A percentile compares a stretch with the other conserved stretches of the same genome.
phyloP scores from a whole-genome alignment of 2,888 invertebrate species.

The Drosophila mimica region DNA sequence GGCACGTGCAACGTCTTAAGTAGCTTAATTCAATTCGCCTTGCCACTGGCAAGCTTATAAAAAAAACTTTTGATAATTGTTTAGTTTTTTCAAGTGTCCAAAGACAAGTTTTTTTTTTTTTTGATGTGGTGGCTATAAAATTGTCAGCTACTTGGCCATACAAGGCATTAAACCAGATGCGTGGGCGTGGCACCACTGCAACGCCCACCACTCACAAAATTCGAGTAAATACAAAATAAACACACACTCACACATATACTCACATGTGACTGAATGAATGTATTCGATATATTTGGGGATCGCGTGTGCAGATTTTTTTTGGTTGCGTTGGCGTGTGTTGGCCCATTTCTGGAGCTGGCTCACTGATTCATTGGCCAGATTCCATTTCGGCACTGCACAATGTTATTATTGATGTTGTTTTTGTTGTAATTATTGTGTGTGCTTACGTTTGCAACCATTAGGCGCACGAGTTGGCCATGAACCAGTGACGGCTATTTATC shows the following conservation, averaged over 20 bases:
- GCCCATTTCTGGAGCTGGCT: constrained; percentile 55
- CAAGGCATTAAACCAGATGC: constrained; percentile 45
- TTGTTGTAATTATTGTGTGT: constrained; percentile 58
- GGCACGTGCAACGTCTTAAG: constrained; percentile 54
- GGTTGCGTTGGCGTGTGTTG: constrained; percentile 69
- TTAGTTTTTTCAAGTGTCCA: constrained; percentile 53
- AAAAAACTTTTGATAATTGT: constrained; percentile 67
- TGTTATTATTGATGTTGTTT: constrained; percentile 47
- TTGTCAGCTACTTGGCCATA: constrained; percentile 62
- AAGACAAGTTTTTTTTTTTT: constrained; percentile 13
- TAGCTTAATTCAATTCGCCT: constrained; percentile 40
- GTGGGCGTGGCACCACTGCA: constrained; percentile 48
- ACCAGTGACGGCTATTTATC: constrained; percentile 60
- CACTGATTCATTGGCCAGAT: constrained; percentile 77
- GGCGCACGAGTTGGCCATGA: constrained; percentile 76
- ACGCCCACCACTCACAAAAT: constrained; percentile 33
- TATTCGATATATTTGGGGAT: constrained; percentile 52
- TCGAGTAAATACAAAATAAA: constrained; percentile 9
- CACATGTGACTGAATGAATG: constrained; percentile 18
- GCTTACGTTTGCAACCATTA: constrained; percentile 65
- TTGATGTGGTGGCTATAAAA: constrained; percentile 33
- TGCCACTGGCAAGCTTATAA: constrained; percentile 43
- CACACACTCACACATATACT: constrained; percentile 3
- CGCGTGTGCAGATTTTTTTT: constrained; percentile 66
- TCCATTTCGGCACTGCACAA: constrained; percentile 64